Percentiles rank a stretch among this genome's conserved stretches.
Evolutionary conservation across 1,140 invertebrate species (phyloP).

Genomic region (Bombus confusus): DNA sequence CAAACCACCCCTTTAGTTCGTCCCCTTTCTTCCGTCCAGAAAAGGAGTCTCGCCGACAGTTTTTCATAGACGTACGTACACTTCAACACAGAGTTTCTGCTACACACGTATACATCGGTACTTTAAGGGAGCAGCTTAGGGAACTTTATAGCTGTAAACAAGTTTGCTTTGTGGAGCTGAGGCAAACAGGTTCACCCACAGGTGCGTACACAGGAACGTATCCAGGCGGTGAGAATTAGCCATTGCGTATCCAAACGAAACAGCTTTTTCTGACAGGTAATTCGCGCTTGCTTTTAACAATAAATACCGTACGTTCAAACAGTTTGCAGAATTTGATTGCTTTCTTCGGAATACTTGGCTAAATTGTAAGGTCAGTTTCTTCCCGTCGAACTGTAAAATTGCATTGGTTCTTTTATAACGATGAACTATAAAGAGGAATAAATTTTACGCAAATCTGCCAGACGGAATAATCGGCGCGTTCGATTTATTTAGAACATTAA

Average conservation of each 20-base stretch:
- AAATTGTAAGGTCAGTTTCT: background rate
- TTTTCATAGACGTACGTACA: conserved; percentile 12
- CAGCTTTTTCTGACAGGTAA: background rate
- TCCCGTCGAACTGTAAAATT: background rate
- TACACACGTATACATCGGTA: background rate
- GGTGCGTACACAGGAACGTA: background rate
- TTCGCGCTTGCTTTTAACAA: background rate
- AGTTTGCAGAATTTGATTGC: background rate
- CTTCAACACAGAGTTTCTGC: background rate
- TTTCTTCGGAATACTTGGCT: no score
- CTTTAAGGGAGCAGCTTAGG: background rate
- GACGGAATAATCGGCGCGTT: background rate
- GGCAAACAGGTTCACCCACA: conserved; percentile 48
- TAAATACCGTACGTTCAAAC: background rate
- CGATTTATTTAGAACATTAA: no score
- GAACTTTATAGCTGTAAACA: conserved; percentile 32
- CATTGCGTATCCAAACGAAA: background rate
- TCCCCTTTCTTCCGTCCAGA: conserved; percentile 41
- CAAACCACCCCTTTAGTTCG: conserved; percentile 64
- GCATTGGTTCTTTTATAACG: no score
- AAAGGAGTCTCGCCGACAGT: conserved; percentile 19
- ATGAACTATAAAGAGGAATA: background rate
- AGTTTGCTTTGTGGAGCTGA: conserved; percentile 13
- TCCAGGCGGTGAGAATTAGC: background rate
- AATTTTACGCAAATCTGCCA: no score